Percentiles rank a stretch among this genome's conserved stretches.
Evolutionary conservation across 1,140 invertebrate species (phyloP).

Genomic region (Pararge aegeria): DNA sequence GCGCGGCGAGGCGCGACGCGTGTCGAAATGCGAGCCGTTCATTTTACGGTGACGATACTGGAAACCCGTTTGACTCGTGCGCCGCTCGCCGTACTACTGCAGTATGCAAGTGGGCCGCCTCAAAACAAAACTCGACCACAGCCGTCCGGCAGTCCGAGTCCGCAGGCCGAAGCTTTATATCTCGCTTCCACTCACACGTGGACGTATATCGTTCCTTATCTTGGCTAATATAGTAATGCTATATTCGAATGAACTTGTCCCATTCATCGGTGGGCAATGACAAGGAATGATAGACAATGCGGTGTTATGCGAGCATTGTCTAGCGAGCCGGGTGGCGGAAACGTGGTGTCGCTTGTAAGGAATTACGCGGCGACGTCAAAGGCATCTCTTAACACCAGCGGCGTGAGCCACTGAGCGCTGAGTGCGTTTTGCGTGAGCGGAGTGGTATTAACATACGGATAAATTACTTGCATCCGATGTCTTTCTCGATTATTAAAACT

Average conservation of each 20-base stretch:
- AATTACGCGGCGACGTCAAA: conserved; percentile 18
- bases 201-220: conserved; percentile 36
- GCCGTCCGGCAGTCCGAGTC: conserved; percentile 56
- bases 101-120: conserved; percentile 29
- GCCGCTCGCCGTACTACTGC: conserved; percentile 53
- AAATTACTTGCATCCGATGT: conserved; percentile 26
- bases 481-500: background rate
- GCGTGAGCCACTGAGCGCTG: conserved; percentile 12
- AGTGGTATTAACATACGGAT: conserved; percentile 27
- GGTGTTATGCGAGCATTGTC: conserved; percentile 36
- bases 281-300: conserved; percentile 52
- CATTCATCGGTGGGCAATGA: conserved; percentile 57
- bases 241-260: conserved; percentile 59
- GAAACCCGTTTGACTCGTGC: conserved; percentile 45
- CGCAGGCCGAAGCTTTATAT: conserved; percentile 34
- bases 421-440: conserved; percentile 6
- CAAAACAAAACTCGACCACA: conserved; percentile 70
- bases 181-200: conserved; percentile 32
- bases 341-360: conserved; percentile 15
- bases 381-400: conserved; percentile 35
- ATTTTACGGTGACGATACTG: conserved; percentile 41
- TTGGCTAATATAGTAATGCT: conserved; percentile 45
- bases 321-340: conserved; percentile 23
- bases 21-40: conserved; percentile 59
- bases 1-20: conserved; percentile 57